Conservation (phyloP, 2,113 vertebrate species). For the Ameiurus melas region DNA sequence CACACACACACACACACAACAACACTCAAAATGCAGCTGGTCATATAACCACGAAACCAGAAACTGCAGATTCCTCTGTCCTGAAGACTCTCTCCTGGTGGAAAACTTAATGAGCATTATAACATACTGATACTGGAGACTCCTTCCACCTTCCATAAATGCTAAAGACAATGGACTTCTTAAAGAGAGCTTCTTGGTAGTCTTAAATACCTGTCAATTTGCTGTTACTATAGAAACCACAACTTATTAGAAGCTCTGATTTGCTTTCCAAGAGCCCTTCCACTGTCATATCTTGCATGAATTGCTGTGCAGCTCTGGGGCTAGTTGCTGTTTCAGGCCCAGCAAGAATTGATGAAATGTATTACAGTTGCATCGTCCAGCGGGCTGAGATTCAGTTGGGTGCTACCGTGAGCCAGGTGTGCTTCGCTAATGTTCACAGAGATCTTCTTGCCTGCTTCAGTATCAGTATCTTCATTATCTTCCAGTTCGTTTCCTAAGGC, state of each 20-base stretch:
- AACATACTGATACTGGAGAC: background rate
- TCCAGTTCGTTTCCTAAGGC: conserved; percentile 40
- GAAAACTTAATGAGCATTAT: background rate
- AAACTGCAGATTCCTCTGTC: background rate
- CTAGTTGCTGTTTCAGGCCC: conserved; percentile 60
- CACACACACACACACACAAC: background rate
- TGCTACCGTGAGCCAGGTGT: conserved; percentile 60
- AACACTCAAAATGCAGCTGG: background rate
- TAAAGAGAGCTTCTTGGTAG: background rate
- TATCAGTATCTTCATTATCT: conserved; percentile 64
- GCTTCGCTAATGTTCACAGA: conserved; percentile 64
- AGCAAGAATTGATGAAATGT: conserved; percentile 60
- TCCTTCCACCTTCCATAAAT: background rate
- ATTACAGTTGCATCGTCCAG: conserved; percentile 58
- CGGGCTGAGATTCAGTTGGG: conserved; percentile 61
- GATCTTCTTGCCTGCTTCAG: conserved; percentile 65
- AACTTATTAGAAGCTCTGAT: background rate
- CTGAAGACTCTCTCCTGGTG: background rate
- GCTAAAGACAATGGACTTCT: background rate
- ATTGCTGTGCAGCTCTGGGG: conserved; percentile 60
- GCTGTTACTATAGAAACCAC: background rate
- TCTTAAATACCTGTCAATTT: background rate
- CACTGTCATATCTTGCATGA: conserved; percentile 61
- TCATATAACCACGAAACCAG: background rate
- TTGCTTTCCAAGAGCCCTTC: conserved; percentile 53